phyloP scores from a whole-genome alignment of 2,113 vertebrate genomes.

The Polyodon spathula region DNA sequence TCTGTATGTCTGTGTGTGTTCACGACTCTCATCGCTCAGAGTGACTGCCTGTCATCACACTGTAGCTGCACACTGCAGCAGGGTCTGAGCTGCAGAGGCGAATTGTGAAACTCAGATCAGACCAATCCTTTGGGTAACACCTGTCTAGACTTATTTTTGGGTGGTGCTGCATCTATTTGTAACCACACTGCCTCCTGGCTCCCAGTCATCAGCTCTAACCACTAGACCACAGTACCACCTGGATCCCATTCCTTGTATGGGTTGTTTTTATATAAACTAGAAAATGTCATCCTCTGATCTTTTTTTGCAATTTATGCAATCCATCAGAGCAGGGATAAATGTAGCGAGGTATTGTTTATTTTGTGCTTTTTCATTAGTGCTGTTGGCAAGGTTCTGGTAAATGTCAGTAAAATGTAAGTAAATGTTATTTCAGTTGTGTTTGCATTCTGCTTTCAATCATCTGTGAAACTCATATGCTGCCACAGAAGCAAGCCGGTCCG shows the following conservation, averaged over 20 bases:
- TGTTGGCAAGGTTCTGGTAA: background rate
- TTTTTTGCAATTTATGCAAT: too few species aligned
- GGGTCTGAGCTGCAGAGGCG: too few species aligned
- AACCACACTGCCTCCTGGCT: too few species aligned
- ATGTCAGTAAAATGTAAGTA: background rate
- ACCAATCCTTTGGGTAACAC: too few species aligned
- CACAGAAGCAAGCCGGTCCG: background rate
- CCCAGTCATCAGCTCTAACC: too few species aligned
- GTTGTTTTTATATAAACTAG: background rate
- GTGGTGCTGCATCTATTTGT: too few species aligned
- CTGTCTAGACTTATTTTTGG: too few species aligned
- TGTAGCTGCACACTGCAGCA: too few species aligned
- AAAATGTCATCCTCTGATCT: too few species aligned
- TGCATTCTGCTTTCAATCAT: constrained; percentile 4
- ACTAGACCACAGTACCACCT: too few species aligned
- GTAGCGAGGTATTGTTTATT: background rate
- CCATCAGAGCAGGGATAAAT: background rate
- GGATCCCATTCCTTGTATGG: too few species aligned
- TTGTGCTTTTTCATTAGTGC: constrained; percentile 2
- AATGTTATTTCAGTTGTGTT: constrained; percentile 1
- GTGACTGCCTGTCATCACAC: background rate
- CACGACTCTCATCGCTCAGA: background rate
- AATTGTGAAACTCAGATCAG: too few species aligned
- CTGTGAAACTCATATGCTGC: background rate
- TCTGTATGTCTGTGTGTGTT: background rate